Evolutionary conservation across 2,113 vertebrate species (phyloP).

Genomic region (Ptyas mucosa): DNA sequence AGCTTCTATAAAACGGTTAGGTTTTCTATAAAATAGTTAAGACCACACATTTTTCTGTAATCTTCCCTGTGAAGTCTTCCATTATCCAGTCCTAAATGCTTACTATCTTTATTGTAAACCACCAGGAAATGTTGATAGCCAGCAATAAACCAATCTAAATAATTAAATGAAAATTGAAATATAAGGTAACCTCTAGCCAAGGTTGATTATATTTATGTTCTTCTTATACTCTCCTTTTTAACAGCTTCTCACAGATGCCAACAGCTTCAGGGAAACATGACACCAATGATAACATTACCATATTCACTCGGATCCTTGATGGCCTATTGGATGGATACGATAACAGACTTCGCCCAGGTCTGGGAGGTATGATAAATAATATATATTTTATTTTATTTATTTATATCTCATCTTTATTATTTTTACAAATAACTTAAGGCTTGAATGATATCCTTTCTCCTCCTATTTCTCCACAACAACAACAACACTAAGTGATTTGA

Average conservation of each 20-base stretch:
- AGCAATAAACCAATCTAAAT: neutral
- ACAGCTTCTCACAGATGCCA: slow-evolving; percentile 85
- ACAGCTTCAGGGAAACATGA: slow-evolving; percentile 81
- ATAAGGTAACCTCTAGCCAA: neutral
- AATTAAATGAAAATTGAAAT: neutral
- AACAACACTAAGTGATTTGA: neutral
- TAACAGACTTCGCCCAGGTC: slow-evolving; percentile 89
- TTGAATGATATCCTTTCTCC: neutral
- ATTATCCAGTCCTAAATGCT: neutral
- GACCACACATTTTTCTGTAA: neutral
- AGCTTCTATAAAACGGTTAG: neutral
- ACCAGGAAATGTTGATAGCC: neutral
- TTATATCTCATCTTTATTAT: neutral
- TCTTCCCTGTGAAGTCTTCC: neutral
- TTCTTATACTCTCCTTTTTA: neutral
- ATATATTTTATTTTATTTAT: neutral
- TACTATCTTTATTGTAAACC: neutral
- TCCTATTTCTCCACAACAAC: neutral
- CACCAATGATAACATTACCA: slow-evolving; percentile 95
- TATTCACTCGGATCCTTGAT: slow-evolving; percentile 94
- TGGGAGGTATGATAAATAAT: slow-evolving; percentile 76
- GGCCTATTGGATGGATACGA: slow-evolving; percentile 93
- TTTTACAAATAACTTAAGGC: neutral
- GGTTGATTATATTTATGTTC: neutral
- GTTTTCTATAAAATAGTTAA: neutral